Conservation (phyloP, 2,113 vertebrate species). For the Corvus hawaiiensis region DNA sequence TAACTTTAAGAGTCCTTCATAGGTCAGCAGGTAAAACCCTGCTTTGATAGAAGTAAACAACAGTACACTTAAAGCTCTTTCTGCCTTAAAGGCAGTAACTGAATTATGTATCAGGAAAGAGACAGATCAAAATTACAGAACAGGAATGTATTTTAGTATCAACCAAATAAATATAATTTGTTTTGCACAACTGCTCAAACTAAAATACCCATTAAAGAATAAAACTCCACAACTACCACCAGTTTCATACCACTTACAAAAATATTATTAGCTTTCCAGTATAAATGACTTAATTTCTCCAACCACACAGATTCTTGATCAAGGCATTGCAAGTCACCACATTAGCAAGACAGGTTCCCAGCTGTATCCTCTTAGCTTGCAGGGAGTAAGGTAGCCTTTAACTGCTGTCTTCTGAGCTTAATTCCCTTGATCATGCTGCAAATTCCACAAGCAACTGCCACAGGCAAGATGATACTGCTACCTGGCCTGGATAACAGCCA, state of each 20-base stretch:
- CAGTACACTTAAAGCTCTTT: neutral
- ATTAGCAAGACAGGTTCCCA: neutral
- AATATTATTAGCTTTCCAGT: neutral
- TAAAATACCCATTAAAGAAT: neutral
- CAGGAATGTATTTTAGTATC: neutral
- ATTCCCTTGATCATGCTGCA: neutral
- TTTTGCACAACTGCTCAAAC: neutral
- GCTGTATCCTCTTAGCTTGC: neutral
- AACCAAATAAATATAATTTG: neutral
- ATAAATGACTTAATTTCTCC: neutral
- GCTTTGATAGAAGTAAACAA: conserved; percentile 2
- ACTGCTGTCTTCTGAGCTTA: neutral
- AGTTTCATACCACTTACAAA: neutral
- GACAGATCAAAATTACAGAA: neutral
- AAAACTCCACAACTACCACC: neutral
- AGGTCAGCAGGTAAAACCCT: conserved; percentile 34
- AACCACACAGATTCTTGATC: neutral
- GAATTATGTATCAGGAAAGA: neutral
- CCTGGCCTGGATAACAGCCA: neutral
- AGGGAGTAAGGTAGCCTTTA: neutral
- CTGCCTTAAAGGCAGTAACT: conserved; percentile 1
- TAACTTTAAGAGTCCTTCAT: neutral
- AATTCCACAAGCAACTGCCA: neutral
- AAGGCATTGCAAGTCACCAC: neutral
- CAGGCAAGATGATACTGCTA: neutral